Base-by-base conservation (phyloP, 2,113 vertebrate species). In the Engraulis encrasicolus region DNA sequence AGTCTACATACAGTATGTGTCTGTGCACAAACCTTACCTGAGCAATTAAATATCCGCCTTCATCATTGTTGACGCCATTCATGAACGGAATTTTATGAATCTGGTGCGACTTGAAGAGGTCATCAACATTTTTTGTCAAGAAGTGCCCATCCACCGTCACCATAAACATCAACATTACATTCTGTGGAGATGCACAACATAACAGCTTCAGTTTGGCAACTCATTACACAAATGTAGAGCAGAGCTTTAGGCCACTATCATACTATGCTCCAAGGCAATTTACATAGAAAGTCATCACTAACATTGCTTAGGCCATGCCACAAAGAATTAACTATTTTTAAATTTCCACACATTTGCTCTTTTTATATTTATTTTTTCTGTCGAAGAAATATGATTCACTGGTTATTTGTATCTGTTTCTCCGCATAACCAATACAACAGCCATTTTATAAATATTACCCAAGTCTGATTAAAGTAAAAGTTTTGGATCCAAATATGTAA, bases 71-170 rank as follows among this genome's bases (percentile, higher is more conserved):
- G 7, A 92, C 40, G 40, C 91, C 91, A 2, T 87, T 87, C 58
- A 92, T 84, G 0, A 91, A 78, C 36, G 91, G 90, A 12, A 91
- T 86, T 80, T 86, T 85, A 66, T 78, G 78, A 17, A 91, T 82
- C 38, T 87, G 15, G 5, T 87, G 85, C 15, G 61, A 79, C 27
- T 85, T 78, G n/a, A 90, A 31, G 78, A 89, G 54, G 23, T 88
- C 83, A 0, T 84, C 78, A 18, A 40, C 50, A 66, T 81, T 15
- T 85, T 86, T 84, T 0, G 86, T 45, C 50, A 92, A 79, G 77
- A 91, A 90, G 2, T 52, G 37, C 17, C 89, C 89, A 85, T 91
- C 91, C 0, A 11, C n/a, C 0, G 83, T 80, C n/a, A 87, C 40
- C 36, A 52, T 31, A 40, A 52, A 78, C n/a, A 6, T 31, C 2